phyloP scores from a whole-genome alignment of 35 echinoderm and acorn worm genomes.

The Apostichopus parvimensis region DNA sequence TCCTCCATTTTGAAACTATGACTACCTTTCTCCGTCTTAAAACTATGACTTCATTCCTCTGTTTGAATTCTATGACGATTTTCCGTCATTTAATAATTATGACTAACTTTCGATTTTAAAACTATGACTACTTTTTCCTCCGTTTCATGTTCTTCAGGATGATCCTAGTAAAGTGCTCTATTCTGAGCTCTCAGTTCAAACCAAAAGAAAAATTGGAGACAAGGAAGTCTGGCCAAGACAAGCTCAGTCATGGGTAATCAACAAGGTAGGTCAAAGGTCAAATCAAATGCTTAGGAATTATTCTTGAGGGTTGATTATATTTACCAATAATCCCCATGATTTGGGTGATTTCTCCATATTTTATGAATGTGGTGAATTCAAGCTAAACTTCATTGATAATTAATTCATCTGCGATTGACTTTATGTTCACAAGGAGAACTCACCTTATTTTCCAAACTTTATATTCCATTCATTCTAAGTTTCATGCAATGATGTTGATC shows the following conservation, averaged over 20 bases:
- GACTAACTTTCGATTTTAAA: too few relatives aligned
- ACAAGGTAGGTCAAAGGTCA: conserved; percentile 74
- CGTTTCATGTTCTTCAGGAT: conserved; percentile 60
- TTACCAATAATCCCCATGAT: too few relatives aligned
- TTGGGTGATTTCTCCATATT: too few relatives aligned
- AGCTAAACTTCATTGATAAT: too few relatives aligned
- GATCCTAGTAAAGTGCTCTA: conserved; percentile 73
- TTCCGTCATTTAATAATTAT: too few relatives aligned
- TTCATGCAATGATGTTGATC: background rate
- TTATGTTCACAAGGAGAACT: background rate
- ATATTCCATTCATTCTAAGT: background rate
- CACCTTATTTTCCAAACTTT: background rate
- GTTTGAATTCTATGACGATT: too few relatives aligned
- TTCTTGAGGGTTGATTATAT: too few relatives aligned
- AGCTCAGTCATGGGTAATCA: conserved; percentile 93
- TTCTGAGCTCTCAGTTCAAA: conserved; percentile 69
- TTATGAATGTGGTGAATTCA: too few relatives aligned
- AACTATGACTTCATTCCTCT: too few relatives aligned
- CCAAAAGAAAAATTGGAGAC: conserved; percentile 72
- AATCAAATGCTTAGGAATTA: background rate
- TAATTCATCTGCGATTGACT: background rate
- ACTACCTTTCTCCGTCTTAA: too few relatives aligned
- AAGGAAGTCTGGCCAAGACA: conserved; percentile 81
- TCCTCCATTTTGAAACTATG: too few relatives aligned
- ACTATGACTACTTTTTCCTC: background rate